phyloP scores from a whole-genome alignment of 2,113 vertebrate genomes.

The Morphnarchus princeps region DNA sequence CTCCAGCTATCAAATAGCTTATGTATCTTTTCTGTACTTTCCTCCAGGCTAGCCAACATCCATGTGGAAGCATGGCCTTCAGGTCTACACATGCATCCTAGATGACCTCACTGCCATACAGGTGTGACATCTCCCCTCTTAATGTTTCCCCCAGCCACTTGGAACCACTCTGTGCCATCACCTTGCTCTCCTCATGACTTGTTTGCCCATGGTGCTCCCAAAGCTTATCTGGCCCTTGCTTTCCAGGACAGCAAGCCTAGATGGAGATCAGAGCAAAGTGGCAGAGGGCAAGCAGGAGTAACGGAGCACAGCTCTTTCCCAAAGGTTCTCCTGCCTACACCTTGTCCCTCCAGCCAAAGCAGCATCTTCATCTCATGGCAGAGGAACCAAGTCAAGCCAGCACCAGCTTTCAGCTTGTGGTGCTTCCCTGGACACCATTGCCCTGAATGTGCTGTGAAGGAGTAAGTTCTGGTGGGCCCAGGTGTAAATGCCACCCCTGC shows the following conservation, averaged over 20 bases:
- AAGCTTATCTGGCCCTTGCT: background rate
- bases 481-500: background rate
- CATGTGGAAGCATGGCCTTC: background rate
- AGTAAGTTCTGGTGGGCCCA: background rate
- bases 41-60: background rate
- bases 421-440: background rate
- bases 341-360: background rate
- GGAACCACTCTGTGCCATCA: background rate
- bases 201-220: background rate
- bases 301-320: background rate
- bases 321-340: background rate
- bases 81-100: background rate
- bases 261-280: background rate
- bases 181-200: background rate
- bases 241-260: background rate
- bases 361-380: background rate
- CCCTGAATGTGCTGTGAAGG: background rate
- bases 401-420: background rate
- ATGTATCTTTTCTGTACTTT: background rate
- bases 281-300: background rate
- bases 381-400: background rate
- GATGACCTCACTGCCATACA: background rate
- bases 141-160: background rate
- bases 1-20: background rate
- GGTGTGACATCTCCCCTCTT: background rate